Conservation (phyloP, 2,797 vertebrate species). For the Vespertilio murinus region DNA sequence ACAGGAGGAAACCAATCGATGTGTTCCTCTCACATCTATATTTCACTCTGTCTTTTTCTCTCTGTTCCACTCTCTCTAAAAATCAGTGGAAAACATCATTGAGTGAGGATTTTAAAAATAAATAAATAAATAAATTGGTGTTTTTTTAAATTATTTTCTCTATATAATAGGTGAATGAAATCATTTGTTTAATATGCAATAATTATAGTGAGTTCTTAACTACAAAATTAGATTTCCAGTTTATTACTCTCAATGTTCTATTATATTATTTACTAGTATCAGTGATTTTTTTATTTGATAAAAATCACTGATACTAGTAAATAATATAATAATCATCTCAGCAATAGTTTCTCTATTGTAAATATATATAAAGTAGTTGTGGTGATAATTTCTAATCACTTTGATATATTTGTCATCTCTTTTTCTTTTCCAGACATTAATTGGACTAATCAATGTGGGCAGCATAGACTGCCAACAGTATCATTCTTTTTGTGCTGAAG, state of each 20-base stretch:
- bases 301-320: not conserved
- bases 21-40: too few species aligned
- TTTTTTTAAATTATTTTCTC: not conserved
- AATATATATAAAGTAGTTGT: not conserved
- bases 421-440: constrained; percentile 86
- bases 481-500: constrained; percentile 91
- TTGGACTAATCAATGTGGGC: constrained; percentile 90
- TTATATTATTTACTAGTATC: not conserved
- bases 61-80: too few species aligned
- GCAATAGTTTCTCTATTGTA: not conserved
- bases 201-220: not conserved
- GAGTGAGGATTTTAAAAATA: too few species aligned
- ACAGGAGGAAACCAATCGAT: too few species aligned
- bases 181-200: not conserved
- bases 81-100: too few species aligned
- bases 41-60: too few species aligned
- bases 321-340: not conserved
- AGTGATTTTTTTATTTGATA: not conserved
- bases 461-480: constrained; percentile 95
- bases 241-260: not conserved
- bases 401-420: not conserved
- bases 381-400: not conserved
- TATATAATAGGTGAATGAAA: not conserved
- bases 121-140: too few species aligned
- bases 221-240: not conserved